phyloP scores from a whole-genome alignment of 2,113 vertebrate genomes.

The Pelmatolapia mariae region DNA sequence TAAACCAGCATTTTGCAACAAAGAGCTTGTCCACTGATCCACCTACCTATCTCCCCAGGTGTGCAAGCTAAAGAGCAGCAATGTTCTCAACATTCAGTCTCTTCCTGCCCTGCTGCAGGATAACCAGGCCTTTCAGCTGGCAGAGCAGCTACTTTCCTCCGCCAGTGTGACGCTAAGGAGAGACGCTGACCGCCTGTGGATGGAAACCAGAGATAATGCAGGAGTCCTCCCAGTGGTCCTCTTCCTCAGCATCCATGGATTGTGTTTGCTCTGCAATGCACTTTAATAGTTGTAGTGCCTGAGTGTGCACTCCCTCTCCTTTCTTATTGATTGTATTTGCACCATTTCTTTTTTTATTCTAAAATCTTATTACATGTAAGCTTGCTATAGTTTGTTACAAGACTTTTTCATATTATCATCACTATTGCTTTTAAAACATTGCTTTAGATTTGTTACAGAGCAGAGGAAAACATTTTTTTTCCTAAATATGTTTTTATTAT shows the following conservation, averaged over 20 bases:
- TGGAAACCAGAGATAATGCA: constrained; percentile 22
- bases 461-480: background rate
- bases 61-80: constrained; percentile 39
- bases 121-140: constrained; percentile 59
- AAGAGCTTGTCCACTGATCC: background rate
- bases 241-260: constrained; percentile 72
- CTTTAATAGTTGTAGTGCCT: background rate
- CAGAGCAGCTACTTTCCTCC: constrained; percentile 71
- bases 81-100: constrained; percentile 43
- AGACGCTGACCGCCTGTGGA: constrained; percentile 55
- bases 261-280: constrained; percentile 60
- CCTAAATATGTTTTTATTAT: background rate
- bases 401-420: background rate
- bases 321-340: background rate
- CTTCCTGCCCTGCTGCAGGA: constrained; percentile 63
- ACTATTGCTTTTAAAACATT: background rate
- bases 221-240: constrained; percentile 66
- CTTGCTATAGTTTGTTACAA: background rate
- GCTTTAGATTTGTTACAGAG: background rate
- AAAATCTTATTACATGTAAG: background rate
- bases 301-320: background rate
- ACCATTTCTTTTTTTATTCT: constrained; percentile 8
- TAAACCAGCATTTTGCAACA: background rate
- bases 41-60: constrained; percentile 59
- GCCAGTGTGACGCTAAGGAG: constrained; percentile 66